phyloP scores from a whole-genome alignment of 2,797 vertebrate species.

The Kryptopterus vitreolus region DNA sequence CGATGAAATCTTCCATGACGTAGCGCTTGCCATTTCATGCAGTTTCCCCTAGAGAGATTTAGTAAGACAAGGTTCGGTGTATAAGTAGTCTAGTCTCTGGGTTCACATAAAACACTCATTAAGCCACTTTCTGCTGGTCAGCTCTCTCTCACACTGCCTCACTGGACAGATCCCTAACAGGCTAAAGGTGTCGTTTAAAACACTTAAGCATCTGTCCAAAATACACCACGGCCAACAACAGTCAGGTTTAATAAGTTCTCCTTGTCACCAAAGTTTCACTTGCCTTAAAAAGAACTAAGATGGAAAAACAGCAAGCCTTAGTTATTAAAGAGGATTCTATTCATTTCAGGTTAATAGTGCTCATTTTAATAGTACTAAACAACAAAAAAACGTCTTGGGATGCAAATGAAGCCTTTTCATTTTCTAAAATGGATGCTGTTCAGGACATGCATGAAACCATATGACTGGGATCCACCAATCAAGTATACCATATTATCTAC shows the following conservation, averaged over 20 bases:
- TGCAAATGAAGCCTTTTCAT: background rate
- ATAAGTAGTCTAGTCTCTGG: slow-evolving; percentile 24
- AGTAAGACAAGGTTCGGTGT: slow-evolving; percentile 7
- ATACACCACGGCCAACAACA: background rate
- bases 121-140: slow-evolving; percentile 31
- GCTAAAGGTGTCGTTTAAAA: slow-evolving; percentile 5
- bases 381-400: background rate
- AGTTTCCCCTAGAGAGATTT: slow-evolving; percentile 52
- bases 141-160: slow-evolving; percentile 26
- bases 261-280: background rate
- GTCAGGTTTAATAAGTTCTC: background rate
- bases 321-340: background rate
- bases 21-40: slow-evolving; percentile 47
- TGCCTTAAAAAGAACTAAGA: background rate
- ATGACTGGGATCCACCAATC: no score
- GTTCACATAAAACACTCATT: slow-evolving; percentile 40
- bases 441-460: background rate
- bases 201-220: slow-evolving; percentile 1
- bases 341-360: background rate
- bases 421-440: background rate
- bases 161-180: slow-evolving; percentile 7
- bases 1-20: slow-evolving; percentile 53
- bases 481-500: no score
- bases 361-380: background rate
- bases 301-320: background rate